A percentile compares a stretch with the other conserved stretches of the same genome.
These are phyloP conservation scores for Palythoa heliodiscus DNA, from an alignment of 92 coral and sea anemone species.

Conservation along the genomic window DNA sequence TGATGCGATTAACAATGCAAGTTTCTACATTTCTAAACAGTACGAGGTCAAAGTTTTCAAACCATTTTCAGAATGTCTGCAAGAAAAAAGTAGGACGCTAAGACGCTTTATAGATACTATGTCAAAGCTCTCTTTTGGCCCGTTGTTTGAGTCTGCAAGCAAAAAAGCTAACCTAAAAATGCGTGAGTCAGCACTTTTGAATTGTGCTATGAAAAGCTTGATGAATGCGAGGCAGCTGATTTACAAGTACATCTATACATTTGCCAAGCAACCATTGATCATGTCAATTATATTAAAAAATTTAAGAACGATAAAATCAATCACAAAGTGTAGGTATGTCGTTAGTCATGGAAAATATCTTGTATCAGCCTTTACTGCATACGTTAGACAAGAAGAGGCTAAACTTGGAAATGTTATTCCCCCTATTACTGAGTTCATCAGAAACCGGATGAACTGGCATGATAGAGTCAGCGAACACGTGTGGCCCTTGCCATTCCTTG, in stretches of 20 bases:
- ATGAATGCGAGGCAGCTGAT: not conserved
- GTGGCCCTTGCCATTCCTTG: constrained; percentile 33
- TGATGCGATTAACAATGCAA: not conserved
- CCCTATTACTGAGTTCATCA: not conserved
- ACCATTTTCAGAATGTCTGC: not conserved
- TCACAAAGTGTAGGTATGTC: constrained; percentile 12
- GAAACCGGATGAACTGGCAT: constrained; percentile 28
- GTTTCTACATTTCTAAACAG: not conserved
- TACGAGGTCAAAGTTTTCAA: not conserved
- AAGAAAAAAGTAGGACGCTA: not conserved
- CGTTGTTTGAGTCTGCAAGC: not conserved
- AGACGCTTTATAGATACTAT: not conserved
- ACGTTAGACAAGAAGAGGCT: constrained; percentile 8
- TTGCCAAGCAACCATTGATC: not conserved
- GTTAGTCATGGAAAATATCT: not conserved
- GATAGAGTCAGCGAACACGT: not conserved
- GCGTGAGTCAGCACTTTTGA: not conserved
- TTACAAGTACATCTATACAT: constrained; percentile 4
- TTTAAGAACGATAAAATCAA: not conserved
- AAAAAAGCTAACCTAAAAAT: not conserved
- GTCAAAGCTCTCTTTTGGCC: not conserved
- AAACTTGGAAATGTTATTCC: not conserved
- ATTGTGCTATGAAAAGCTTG: not conserved
- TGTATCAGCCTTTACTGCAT: not conserved
- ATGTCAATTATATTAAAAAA: not conserved